These are phyloP conservation scores for Heterochromis multidens DNA, from an alignment of 2,113 vertebrate genomes.

Conservation along the genomic window DNA sequence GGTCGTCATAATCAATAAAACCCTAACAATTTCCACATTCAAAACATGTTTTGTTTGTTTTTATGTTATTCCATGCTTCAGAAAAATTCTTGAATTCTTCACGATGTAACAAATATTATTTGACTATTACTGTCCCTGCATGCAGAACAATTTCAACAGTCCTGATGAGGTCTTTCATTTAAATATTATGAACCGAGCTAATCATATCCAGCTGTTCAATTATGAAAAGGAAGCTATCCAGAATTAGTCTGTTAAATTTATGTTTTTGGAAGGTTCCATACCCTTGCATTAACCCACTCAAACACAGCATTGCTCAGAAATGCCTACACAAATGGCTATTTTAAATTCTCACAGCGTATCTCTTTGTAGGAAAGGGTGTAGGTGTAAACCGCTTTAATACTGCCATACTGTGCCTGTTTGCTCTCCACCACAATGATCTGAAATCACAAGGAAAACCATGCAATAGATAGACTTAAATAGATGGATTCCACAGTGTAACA, in stretches of 20 bases:
- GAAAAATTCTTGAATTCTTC: neutral
- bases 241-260: neutral
- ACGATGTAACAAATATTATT: neutral
- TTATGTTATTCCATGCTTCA: neutral
- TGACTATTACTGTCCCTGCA: neutral
- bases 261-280: neutral
- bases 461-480: slow-evolving; percentile 23
- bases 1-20: neutral
- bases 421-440: slow-evolving; percentile 8
- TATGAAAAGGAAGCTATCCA: neutral
- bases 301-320: neutral
- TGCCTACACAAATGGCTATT: slow-evolving; percentile 2
- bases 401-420: neutral
- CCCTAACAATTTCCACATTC: neutral
- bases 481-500: slow-evolving; percentile 13
- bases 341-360: neutral
- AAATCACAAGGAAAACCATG: slow-evolving; percentile 23
- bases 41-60: neutral
- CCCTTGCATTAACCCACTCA: neutral
- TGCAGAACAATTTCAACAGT: neutral
- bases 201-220: neutral
- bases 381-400: neutral
- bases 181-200: neutral
- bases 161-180: neutral
- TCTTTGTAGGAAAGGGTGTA: slow-evolving; percentile 13